Evolutionary conservation across 2,797 vertebrate genomes (phyloP), one percentile per base, ranked within the genome.

Genomic region (Xenopus petersii): DNA sequence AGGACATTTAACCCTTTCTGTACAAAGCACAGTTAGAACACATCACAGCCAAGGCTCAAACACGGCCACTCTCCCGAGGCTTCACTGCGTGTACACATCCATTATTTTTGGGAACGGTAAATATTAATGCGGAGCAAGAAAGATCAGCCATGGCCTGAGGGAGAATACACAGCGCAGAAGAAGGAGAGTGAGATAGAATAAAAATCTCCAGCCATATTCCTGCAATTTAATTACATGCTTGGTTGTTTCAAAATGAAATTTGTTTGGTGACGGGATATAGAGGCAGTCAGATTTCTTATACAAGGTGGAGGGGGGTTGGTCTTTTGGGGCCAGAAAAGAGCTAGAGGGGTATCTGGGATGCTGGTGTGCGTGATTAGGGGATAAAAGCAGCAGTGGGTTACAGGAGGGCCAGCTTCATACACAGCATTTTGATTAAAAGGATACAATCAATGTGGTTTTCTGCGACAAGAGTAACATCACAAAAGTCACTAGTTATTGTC

Each of bases 91-190:
- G 71, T 71, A 79, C 77, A 74, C 71, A 74, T 74, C 77, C 71
- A 79, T 79, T 79, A 79, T 79, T 79, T 79, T 74, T 74, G 71
- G 61, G 62, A 76, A 70, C 24, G 62, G 63, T 74, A 71, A 73
- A 66, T 74, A 67, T 77, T 74, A 70, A 79, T 70, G 67, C 6
- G 68, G 67, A 72, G 73, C 24, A 73, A 64, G 66, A 47, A 72
- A 69, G 59, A 72, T 68, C 74, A 67, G 54, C 62, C 60, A 21
- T 66, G 49, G 56, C 55, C 65, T 71, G 65, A 68, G 59, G 69
- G 54, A 71, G 54, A 77, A 70, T 63, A 70, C 56, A 51, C 71
- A 59, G 60, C 30, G 62, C 70, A 58, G 49, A 30, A 60, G 55
- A 48, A 42, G 36, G 42, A 47, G 49, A 59, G 66, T 70, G 54